Evolutionary conservation across 2,797 vertebrate genomes (phyloP).

Genomic region (Coreius guichenoti): DNA sequence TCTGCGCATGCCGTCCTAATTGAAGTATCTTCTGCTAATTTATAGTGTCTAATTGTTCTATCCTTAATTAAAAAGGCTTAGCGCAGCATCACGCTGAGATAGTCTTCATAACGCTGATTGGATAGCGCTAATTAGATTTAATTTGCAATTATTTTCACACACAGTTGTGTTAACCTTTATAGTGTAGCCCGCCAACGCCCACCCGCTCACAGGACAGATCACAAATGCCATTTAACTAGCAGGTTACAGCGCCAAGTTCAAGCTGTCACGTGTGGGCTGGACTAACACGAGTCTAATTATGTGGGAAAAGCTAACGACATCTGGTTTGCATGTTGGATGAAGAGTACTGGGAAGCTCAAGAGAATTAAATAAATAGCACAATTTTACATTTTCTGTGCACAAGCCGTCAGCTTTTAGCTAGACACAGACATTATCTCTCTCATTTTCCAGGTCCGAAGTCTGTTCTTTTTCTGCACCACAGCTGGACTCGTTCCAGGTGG

Average conservation of each 20-base stretch:
- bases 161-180: conserved; percentile 74
- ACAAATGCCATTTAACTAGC: conserved; percentile 59
- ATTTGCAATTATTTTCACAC: conserved; percentile 71
- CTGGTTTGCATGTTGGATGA: not conserved
- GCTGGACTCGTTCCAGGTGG: conserved; percentile 47
- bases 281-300: not conserved
- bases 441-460: conserved; percentile 24
- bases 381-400: not conserved
- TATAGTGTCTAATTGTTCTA: conserved; percentile 63
- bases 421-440: not conserved
- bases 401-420: not conserved
- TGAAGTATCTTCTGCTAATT: conserved; percentile 60
- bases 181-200: conserved; percentile 68
- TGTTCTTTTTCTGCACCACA: conserved; percentile 12
- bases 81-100: conserved; percentile 58
- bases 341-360: not conserved
- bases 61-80: conserved; percentile 67
- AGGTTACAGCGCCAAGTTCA: conserved; percentile 32
- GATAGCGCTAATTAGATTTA: conserved; percentile 66
- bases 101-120: conserved; percentile 61
- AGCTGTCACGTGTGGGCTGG: conserved; percentile 18
- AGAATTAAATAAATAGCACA: not conserved
- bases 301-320: not conserved
- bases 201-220: conserved; percentile 73
- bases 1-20: conserved; percentile 39